Conservation (phyloP, 2,113 vertebrate genomes). For the Plestiodon gilberti region DNA sequence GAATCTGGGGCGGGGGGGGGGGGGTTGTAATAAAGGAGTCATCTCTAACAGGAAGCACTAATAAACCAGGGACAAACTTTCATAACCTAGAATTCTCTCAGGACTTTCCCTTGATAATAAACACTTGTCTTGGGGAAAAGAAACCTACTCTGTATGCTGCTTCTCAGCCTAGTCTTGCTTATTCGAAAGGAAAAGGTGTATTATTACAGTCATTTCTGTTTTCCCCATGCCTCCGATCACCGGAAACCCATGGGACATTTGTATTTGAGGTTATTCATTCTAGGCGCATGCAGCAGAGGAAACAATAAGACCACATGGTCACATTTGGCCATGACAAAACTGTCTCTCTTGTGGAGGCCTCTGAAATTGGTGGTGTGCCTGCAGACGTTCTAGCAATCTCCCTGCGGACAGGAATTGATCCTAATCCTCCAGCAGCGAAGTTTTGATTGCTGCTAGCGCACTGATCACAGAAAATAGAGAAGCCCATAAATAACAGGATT, state of each 20-base stretch:
- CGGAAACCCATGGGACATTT: background rate
- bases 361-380: background rate
- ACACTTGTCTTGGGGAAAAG: background rate
- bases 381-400: background rate
- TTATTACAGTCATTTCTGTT: slow-evolving; percentile 17
- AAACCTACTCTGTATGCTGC: background rate
- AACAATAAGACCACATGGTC: background rate
- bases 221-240: background rate
- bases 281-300: background rate
- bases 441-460: background rate
- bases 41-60: slow-evolving; percentile 10
- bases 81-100: slow-evolving; percentile 38
- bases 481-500: background rate
- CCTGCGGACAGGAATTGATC: background rate
- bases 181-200: background rate
- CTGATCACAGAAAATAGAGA: slow-evolving; percentile 1
- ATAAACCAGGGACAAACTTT: slow-evolving; percentile 29
- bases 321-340: background rate
- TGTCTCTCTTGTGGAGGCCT: background rate
- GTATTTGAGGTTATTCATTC: slow-evolving; percentile 3
- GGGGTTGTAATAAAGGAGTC: slow-evolving; percentile 31
- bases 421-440: background rate
- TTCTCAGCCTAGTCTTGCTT: background rate
- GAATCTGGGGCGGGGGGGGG: background rate
- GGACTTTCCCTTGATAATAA: slow-evolving; percentile 14